Base-by-base conservation (phyloP, 2,113 vertebrate genomes). In the Ginglymostoma cirratum region DNA sequence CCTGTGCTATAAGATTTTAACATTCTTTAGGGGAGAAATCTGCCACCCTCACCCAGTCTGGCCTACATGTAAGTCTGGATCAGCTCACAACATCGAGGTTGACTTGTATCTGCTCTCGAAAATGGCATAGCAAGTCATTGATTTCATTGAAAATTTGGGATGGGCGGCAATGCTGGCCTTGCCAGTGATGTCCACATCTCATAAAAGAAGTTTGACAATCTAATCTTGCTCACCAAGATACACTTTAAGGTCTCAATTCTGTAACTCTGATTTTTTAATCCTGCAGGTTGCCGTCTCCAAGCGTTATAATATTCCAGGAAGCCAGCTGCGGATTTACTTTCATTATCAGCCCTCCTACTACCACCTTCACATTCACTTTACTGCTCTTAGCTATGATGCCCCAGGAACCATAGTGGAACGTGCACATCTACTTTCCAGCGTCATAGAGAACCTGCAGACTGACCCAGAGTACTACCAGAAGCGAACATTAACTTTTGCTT, bases 261-360 rank as follows among this genome's bases (percentile, higher is more conserved):
- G 24, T 38, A 90, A 55, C 34, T 5, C 87, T 89, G 48, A 66
- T n/a, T 66, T 61, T 96, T 95, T 52, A 1, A 14, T 19, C 24
- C 95, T 0, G 0, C 94, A 99, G 99, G 98, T 98, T 42, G 98
- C 98, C 96, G 96, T 99, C 96, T 83, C 70, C 80, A 96, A 98
- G 97, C 97, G 96, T 0, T 99, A 98, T 0, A 96, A 96, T 0
- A 96, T 99, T 66, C 96, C 97, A 0, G 96, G 96, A 17, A 97
- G 97, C 90, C 98, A 97, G 70, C 97, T 99, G 96, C 97, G 99
- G 0, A 96, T 98, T 72, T 99, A 98, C 97, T 97, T 99, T 96
- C 99, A 99, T 96, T 99, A 99, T 97, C 99, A 99, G 89, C 99
- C 99, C 0, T 99, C 99, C 66, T 99, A 99, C 96, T 98, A 98